A percentile compares a stretch with the other conserved stretches of the same genome.
Conservation (phyloP, 2,113 vertebrate species). For the Hylia prasina region DNA sequence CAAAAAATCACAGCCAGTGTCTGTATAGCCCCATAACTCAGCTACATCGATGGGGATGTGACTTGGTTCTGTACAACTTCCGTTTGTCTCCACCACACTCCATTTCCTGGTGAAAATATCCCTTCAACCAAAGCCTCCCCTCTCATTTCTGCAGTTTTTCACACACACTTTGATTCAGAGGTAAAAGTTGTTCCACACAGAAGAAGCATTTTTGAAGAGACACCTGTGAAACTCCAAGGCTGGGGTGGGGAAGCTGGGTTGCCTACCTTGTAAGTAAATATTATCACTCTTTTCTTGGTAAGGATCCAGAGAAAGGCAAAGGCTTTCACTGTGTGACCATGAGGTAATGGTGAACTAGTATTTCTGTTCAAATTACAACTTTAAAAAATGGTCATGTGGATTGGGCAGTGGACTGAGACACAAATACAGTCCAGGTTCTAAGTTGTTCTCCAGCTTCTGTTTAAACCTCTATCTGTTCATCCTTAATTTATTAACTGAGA, state of each 20-base stretch:
- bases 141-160: not conserved
- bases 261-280: not conserved
- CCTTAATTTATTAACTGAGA: not conserved
- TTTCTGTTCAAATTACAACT: not conserved
- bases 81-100: not conserved
- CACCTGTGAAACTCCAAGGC: not conserved
- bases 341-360: not conserved
- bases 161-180: not conserved
- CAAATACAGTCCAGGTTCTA: not conserved
- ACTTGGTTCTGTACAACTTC: not conserved
- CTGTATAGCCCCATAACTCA: not conserved
- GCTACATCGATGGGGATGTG: fast-evolving
- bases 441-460: not conserved
- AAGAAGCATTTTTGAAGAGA: not conserved
- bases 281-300: not conserved
- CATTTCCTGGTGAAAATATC: not conserved
- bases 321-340: not conserved
- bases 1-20: not conserved
- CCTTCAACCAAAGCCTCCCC: not conserved
- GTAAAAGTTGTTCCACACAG: not conserved
- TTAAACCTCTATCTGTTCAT: not conserved
- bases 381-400: not conserved
- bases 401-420: not conserved
- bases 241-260: fast-evolving
- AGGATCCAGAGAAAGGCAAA: not conserved